Percentiles rank a stretch among this genome's conserved stretches.
These are phyloP conservation scores for Polymixis lichenea DNA, from an alignment of 2,888 invertebrate genomes.

Conservation along the genomic window DNA sequence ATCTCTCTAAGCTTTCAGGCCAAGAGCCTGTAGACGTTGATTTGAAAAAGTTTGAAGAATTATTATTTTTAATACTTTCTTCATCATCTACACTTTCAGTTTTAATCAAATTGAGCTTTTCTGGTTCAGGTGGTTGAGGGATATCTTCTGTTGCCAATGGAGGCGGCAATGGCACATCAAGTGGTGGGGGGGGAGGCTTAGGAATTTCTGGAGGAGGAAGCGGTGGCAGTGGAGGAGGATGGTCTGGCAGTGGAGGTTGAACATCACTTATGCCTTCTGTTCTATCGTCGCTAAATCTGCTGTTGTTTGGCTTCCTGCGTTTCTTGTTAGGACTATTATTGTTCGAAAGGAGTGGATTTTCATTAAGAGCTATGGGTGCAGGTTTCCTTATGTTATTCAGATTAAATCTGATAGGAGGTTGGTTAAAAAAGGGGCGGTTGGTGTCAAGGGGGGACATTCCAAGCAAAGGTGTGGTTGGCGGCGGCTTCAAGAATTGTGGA, in stretches of 20 bases:
- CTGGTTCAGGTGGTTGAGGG: constrained; percentile 82
- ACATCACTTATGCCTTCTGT: constrained; percentile 56
- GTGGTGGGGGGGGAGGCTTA: constrained; percentile 78
- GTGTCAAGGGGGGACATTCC: constrained; percentile 87
- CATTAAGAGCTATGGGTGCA: constrained; percentile 81
- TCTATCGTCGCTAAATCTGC: constrained; percentile 84
- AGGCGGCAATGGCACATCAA: constrained; percentile 85
- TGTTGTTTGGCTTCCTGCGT: constrained; percentile 92
- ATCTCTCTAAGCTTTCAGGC: constrained; percentile 95
- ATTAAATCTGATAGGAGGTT: constrained; percentile 87
- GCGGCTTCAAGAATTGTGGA: constrained; percentile 81
- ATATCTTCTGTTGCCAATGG: constrained; percentile 86
- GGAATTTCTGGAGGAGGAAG: constrained; percentile 87
- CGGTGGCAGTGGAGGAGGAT: constrained; percentile 89
- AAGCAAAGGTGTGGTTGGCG: constrained; percentile 80
- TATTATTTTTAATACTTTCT: constrained; percentile 74
- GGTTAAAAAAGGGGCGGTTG: constrained; percentile 85
- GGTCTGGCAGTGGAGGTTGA: constrained; percentile 90
- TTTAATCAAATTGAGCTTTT: constrained; percentile 68
- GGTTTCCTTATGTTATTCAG: constrained; percentile 84
- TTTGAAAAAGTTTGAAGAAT: constrained; percentile 80
- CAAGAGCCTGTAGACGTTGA: constrained; percentile 91
- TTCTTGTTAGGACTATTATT: constrained; percentile 93
- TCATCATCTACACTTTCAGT: constrained; percentile 68
- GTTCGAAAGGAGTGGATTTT: constrained; percentile 84